phyloP scores from a whole-genome alignment of 2,888 invertebrate species.

The Phorcus lineatus region DNA sequence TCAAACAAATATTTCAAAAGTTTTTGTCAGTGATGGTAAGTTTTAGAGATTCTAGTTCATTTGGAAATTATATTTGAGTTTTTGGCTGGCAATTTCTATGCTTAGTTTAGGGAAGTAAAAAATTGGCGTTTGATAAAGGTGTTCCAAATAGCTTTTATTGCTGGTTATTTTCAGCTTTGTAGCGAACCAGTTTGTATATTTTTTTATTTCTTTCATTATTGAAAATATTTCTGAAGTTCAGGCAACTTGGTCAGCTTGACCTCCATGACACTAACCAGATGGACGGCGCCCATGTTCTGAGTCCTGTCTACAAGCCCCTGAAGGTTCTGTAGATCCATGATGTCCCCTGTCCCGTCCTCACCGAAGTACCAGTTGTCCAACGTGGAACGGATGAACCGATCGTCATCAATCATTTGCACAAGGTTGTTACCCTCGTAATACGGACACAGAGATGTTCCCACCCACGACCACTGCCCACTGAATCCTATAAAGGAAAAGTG shows the following conservation, averaged over 20 bases:
- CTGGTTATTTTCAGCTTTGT: no score
- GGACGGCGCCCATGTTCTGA: slow-evolving; percentile 41
- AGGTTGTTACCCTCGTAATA: slow-evolving; percentile 91
- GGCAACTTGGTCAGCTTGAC: no score
- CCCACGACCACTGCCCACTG: slow-evolving; percentile 86
- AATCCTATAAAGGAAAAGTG: not conserved
- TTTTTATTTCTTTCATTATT: no score
- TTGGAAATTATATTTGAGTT: no score
- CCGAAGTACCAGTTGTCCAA: slow-evolving; percentile 91
- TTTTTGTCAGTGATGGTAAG: not conserved
- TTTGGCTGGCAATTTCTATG: no score
- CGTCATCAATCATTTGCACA: slow-evolving; percentile 87
- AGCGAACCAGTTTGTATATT: no score
- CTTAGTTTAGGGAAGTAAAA: no score
- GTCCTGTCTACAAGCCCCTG: slow-evolving; percentile 77
- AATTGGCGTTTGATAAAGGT: no score
- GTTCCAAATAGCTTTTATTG: no score
- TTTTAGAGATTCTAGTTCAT: no score
- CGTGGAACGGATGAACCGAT: slow-evolving; percentile 86
- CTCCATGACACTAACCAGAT: slow-evolving; percentile 56
- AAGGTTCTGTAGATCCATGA: slow-evolving; percentile 84
- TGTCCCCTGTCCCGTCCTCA: slow-evolving; percentile 88
- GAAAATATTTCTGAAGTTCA: no score
- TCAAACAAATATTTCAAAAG: not conserved
- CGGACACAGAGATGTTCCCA: slow-evolving; percentile 91